Evolutionary conservation across 2,113 vertebrate species (phyloP).

Genomic region (Scopus umbretta): DNA sequence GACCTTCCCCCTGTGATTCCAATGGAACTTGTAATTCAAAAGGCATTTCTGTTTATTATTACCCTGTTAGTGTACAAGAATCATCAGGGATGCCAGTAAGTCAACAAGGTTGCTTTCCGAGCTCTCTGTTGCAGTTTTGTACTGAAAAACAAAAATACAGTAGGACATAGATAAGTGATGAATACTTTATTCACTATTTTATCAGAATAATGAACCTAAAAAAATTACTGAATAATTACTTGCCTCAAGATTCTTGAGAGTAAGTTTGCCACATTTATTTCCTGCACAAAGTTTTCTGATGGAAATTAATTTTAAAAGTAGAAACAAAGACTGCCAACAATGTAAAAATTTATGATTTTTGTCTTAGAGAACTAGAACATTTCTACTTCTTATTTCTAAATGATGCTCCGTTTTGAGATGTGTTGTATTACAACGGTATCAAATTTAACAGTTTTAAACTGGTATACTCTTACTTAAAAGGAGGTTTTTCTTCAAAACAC

Average conservation of each 20-base stretch:
- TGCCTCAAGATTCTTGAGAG: not conserved
- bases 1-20: constrained; percentile 50
- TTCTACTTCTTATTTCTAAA: not conserved
- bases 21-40: constrained; percentile 48
- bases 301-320: not conserved
- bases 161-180: not conserved
- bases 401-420: constrained; percentile 1
- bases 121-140: not conserved
- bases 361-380: not conserved
- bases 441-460: not conserved
- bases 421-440: constrained; percentile 14
- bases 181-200: not conserved
- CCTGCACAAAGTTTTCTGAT: not conserved
- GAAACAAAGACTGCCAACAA: not conserved
- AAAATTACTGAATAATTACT: not conserved
- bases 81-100: not conserved
- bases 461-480: not conserved
- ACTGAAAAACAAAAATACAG: not conserved
- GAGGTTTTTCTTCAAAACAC: not conserved
- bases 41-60: constrained; percentile 58
- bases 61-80: not conserved
- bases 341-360: not conserved
- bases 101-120: constrained; percentile 2
- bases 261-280: not conserved
- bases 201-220: not conserved